A percentile compares a stretch with the other conserved stretches of the same genome.
phyloP scores from a whole-genome alignment of 2,888 invertebrate genomes.

The Plebejus argus region DNA sequence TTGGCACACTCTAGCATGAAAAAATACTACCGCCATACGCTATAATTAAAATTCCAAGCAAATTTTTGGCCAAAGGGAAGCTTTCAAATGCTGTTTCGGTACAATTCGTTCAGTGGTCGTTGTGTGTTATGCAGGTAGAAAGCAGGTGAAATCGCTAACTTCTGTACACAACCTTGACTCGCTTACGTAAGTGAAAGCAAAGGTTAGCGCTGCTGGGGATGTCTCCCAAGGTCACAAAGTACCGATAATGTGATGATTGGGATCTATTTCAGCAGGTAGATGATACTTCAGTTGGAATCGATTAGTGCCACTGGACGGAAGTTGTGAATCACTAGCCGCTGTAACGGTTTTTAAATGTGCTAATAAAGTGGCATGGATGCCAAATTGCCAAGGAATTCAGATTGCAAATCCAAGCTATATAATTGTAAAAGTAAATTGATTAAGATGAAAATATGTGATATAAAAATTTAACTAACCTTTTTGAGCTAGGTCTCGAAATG shows the following conservation, averaged over 20 bases:
- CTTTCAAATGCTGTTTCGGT: background rate
- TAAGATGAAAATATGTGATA: too few species aligned
- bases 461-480: background rate
- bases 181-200: constrained; percentile 30
- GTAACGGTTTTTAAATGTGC: too few species aligned
- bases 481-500: background rate
- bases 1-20: background rate
- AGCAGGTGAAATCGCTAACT: constrained; percentile 19
- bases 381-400: background rate
- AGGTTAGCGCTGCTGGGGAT: constrained; percentile 25
- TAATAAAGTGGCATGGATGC: too few species aligned
- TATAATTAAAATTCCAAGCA: background rate
- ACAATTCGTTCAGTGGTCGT: background rate
- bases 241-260: constrained; percentile 9
- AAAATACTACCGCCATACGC: background rate
- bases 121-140: constrained; percentile 8
- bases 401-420: too few species aligned
- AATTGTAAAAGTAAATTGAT: too few species aligned
- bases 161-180: constrained; percentile 10
- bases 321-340: background rate
- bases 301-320: background rate
- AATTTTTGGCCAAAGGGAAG: background rate
- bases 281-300: background rate
- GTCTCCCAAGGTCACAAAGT: constrained; percentile 11
- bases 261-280: background rate